A percentile compares a stretch with the other conserved stretches of the same genome.
phyloP scores from a whole-genome alignment of 2,797 vertebrate genomes.

The Rhadinocentrus ornatus region DNA sequence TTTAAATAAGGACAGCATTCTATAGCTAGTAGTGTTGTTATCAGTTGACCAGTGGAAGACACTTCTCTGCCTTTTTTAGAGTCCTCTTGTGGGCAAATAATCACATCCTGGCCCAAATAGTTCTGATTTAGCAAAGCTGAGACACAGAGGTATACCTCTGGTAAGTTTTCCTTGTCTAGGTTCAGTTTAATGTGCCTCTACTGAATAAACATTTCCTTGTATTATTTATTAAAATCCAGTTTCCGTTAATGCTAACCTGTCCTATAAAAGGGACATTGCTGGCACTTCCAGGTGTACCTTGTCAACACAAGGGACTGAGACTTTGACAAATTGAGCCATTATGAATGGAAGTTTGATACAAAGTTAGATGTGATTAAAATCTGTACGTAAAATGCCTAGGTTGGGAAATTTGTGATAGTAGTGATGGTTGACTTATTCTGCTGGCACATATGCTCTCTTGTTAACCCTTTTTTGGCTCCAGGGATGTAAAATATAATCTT shows the following conservation, averaged over 20 bases:
- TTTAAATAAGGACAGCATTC: conserved; percentile 72
- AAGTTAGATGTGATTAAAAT: background rate
- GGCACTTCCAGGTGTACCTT: background rate
- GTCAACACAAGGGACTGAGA: background rate
- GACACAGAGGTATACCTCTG: background rate
- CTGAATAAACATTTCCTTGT: background rate
- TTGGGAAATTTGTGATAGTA: background rate
- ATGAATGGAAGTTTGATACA: background rate
- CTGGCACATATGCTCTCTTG: conserved; percentile 1
- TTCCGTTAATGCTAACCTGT: background rate
- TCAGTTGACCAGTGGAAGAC: conserved; percentile 36
- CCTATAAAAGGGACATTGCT: background rate
- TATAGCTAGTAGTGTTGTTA: conserved; percentile 54
- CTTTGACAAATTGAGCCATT: background rate
- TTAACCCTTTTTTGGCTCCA: background rate
- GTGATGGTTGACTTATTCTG: background rate
- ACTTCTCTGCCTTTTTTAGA: conserved; percentile 42
- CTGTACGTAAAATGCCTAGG: background rate
- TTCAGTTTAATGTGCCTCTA: background rate
- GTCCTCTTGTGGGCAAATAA: conserved; percentile 66
- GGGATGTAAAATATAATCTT: conserved; percentile 4
- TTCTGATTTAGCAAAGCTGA: conserved; percentile 8
- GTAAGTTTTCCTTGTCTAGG: background rate
- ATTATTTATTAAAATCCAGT: background rate
- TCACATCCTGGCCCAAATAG: conserved; percentile 16